These are phyloP conservation scores for Eristalinus aeneus DNA, from an alignment of 2,888 invertebrate genomes.

Conservation along the genomic window DNA sequence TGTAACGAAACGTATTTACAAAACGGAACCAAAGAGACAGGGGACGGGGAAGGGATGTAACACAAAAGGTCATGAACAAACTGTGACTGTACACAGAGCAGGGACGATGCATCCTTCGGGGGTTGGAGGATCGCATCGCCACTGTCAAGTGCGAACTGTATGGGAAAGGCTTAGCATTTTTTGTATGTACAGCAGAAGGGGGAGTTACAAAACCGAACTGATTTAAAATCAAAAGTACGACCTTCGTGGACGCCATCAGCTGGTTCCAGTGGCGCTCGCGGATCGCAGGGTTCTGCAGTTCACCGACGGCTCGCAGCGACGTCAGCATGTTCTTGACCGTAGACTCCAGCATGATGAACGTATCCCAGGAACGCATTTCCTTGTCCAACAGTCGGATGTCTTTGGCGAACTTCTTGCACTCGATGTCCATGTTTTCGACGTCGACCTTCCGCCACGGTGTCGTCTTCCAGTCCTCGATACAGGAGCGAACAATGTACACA, in stretches of 20 bases:
- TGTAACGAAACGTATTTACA: constrained; percentile 83
- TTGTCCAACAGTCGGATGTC: constrained; percentile 95
- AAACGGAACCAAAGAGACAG: constrained; percentile 66
- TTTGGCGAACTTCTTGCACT: constrained; percentile 98
- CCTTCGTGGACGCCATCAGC: constrained; percentile 97
- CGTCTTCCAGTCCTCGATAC: constrained; percentile 98
- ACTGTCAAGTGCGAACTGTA: constrained; percentile 48
- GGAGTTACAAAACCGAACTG: background rate
- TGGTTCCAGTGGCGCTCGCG: constrained; percentile 98
- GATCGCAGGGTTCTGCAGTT: constrained; percentile 97
- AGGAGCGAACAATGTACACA: constrained; percentile 92
- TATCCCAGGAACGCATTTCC: constrained; percentile 97
- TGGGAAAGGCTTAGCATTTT: constrained; percentile 39
- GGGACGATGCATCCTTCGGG: constrained; percentile 1
- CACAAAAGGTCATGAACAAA: constrained; percentile 26
- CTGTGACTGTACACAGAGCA: constrained; percentile 62
- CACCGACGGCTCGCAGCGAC: constrained; percentile 95
- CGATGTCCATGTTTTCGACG: constrained; percentile 99
- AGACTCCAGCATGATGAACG: constrained; percentile 92
- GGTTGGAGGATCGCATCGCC: background rate
- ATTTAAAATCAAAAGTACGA: constrained; percentile 78
- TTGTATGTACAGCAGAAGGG: constrained; percentile 60
- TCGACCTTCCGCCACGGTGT: constrained; percentile 98
- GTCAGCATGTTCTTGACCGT: constrained; percentile 98
- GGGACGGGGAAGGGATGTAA: background rate